Base-by-base conservation (phyloP, 2,888 invertebrate genomes). In the Homarus gammarus region DNA sequence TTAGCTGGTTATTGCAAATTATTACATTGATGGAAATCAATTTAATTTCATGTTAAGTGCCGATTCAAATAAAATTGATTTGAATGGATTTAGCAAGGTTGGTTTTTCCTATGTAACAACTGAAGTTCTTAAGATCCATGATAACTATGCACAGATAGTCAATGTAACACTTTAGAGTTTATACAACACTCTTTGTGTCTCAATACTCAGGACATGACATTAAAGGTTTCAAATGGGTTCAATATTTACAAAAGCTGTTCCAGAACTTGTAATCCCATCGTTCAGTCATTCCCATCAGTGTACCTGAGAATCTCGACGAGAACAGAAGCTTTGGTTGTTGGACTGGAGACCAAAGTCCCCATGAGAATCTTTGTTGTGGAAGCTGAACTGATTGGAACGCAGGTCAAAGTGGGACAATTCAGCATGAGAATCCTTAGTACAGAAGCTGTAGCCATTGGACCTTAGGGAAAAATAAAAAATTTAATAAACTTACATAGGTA, bases 361-460 rank as follows among this genome's bases (percentile, higher is more conserved):
- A n/a, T 78, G 77, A 51, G 83, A 77, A 56, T 83, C 77, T 27
- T 36, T 88, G 31, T 88, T 75, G 38, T 82, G 78, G 70, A 77
- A 77, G 31, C 77, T 61, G 64, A 75, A 73, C 68, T 88, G 88
- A 33, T 89, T 77, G 51, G 83, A 75, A 56, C 64, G 84, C 5
- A 89, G 70, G 51, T 89, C 88, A 56, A 64, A 84, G 70, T 89
- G 88, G 1, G 77, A 75, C 27, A 84, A 84, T 40, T 84, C 88
- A n/a, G 78, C 84, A 40, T 89, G 88, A 22, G 84, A 84, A 18
- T 84, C 88, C n/a, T 82, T 51, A 40, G 31, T 64, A 38, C 88
- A 83, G 77, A 89, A 78, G 44, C 88, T 89, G 56, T 75, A 40
- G 51, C 78, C 88, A 78, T 89, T 89, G 27, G 88, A 89, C 70